These are phyloP conservation scores for Aplochiton taeniatus DNA, from an alignment of 2,797 vertebrate species.

Conservation along the genomic window DNA sequence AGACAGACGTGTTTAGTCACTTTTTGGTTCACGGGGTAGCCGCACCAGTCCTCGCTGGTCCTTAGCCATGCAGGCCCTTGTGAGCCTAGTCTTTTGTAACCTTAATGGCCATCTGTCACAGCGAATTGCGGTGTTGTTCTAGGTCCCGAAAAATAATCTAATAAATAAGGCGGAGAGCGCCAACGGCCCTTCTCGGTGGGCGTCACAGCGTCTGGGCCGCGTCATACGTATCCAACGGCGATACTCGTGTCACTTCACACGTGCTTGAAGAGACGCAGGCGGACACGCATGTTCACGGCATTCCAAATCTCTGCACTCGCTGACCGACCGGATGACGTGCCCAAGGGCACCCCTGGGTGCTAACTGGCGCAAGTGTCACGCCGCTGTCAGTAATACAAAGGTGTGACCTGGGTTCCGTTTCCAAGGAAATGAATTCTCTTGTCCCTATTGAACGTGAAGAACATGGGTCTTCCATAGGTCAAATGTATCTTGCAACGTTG, in stretches of 20 bases:
- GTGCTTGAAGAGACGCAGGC: slow-evolving; percentile 29
- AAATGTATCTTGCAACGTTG: too few relatives aligned
- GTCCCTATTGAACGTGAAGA: background rate
- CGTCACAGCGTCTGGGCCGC: background rate
- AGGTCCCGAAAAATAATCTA: slow-evolving; percentile 10
- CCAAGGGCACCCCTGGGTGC: slow-evolving; percentile 31
- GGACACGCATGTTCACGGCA: slow-evolving; percentile 41
- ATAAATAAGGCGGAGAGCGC: background rate
- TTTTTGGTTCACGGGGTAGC: slow-evolving; percentile 12
- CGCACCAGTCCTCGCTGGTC: slow-evolving; percentile 10
- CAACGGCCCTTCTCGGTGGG: background rate
- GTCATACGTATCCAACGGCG: slow-evolving; percentile 15
- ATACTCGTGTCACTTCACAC: slow-evolving; percentile 53
- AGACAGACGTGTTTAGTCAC: background rate
- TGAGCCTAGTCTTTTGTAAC: slow-evolving; percentile 1
- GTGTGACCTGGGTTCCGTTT: slow-evolving; percentile 8
- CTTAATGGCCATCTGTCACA: background rate
- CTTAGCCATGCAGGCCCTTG: slow-evolving; percentile 16
- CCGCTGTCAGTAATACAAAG: slow-evolving; percentile 36
- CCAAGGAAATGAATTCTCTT: background rate
- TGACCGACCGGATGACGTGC: slow-evolving; percentile 28
- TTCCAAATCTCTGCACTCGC: slow-evolving; percentile 30
- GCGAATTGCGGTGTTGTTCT: slow-evolving; percentile 13
- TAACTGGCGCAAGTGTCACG: slow-evolving; percentile 47
- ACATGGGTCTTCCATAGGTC: background rate